Evolutionary conservation across 1,140 invertebrate species (phyloP).

Genomic region (Heterodera schachtii): DNA sequence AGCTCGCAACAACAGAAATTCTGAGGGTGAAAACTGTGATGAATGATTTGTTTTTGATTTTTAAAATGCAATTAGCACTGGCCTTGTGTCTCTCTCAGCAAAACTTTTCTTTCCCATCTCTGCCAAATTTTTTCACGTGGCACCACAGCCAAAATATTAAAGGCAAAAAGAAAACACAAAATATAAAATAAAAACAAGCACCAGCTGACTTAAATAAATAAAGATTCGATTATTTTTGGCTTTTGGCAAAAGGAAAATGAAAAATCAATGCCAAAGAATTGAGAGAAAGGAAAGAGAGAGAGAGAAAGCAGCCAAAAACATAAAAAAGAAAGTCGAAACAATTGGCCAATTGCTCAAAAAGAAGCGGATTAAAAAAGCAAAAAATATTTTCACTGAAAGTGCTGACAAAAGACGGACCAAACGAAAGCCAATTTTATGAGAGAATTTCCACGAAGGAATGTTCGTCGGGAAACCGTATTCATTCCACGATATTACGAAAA

Average conservation of each 20-base stretch:
- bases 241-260: neutral
- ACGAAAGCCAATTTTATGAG: slow-evolving; percentile 18
- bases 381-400: neutral
- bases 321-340: too few relatives aligned
- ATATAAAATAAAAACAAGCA: neutral
- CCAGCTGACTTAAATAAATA: neutral
- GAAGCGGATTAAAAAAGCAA: neutral
- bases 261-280: neutral
- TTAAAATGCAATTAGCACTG: too few relatives aligned
- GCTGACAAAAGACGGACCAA: neutral
- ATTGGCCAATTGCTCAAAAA: neutral
- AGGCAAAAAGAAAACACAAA: neutral
- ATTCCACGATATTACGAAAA: slow-evolving; percentile 32
- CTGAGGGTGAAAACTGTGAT: too few relatives aligned
- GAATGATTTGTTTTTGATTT: too few relatives aligned
- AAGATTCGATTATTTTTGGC: neutral
- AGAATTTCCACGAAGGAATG: slow-evolving; percentile 26
- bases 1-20: too few relatives aligned
- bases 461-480: slow-evolving; percentile 41
- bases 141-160: neutral
- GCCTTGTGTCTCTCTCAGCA: too few relatives aligned
- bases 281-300: neutral
- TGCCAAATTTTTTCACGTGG: too few relatives aligned
- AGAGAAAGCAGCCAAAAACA: too few relatives aligned
- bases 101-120: too few relatives aligned